A percentile compares a stretch with the other conserved stretches of the same genome.
These are phyloP conservation scores for Tangara arthus DNA, from an alignment of 2,797 vertebrate genomes.

Conservation along the genomic window DNA sequence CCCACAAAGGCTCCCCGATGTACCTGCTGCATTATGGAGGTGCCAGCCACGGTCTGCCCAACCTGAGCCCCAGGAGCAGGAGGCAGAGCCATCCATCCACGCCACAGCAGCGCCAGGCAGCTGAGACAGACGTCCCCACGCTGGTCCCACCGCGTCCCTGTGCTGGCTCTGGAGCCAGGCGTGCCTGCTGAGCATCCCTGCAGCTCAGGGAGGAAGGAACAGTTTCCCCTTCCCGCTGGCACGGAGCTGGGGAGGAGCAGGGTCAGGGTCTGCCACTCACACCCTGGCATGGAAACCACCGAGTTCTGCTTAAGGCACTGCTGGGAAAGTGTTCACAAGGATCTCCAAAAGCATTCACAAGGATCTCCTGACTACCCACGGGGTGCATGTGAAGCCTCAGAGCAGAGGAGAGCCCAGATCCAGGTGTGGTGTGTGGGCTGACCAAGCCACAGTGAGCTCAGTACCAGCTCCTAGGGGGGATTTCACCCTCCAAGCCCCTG, in stretches of 20 bases:
- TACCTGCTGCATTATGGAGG: not conserved
- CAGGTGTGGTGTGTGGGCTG: not conserved
- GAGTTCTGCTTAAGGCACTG: not conserved
- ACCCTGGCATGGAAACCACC: fast-evolving
- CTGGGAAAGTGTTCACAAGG: fast-evolving
- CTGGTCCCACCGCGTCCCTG: not conserved
- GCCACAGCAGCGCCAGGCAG: not conserved
- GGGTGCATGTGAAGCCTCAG: not conserved
- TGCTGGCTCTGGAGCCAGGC: not conserved
- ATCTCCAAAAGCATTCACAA: fast-evolving
- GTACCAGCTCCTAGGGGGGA: not conserved
- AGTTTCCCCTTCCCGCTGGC: not conserved
- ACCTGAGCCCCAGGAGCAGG: not conserved
- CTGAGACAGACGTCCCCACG: not conserved
- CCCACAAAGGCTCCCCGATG: not conserved
- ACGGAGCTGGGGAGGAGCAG: not conserved
- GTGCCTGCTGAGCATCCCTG: not conserved
- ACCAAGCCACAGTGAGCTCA: fast-evolving
- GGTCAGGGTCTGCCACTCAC: not conserved
- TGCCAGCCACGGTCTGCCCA: not conserved
- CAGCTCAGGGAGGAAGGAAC: not conserved
- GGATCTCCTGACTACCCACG: not conserved
- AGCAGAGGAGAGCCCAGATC: not conserved
- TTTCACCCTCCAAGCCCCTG: not conserved
- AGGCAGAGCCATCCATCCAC: not conserved